These are phyloP conservation scores for Glaucidium brasilianum DNA, from an alignment of 2,113 vertebrate species.

Conservation along the genomic window DNA sequence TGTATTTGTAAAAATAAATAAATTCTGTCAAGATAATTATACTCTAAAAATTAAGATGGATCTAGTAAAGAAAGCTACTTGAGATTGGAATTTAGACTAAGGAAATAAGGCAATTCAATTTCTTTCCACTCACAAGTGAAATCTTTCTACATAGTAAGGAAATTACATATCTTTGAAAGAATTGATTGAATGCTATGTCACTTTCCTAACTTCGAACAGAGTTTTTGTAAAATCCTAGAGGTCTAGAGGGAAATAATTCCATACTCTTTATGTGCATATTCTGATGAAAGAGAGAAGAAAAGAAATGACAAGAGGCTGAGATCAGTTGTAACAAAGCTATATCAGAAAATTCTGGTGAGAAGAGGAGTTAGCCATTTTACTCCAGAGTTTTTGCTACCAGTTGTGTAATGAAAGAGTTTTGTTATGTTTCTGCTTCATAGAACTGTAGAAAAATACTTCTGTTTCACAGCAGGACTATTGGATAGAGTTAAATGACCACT, in stretches of 20 bases:
- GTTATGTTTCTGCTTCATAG: not conserved
- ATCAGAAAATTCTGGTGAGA: not conserved
- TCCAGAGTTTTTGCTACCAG: not conserved
- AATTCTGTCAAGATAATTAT: not conserved
- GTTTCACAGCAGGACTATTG: not conserved
- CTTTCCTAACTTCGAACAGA: not conserved
- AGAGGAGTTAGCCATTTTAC: not conserved
- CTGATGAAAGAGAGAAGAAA: not conserved
- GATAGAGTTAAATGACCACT: not conserved
- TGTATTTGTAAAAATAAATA: not conserved
- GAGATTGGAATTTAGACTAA: not conserved
- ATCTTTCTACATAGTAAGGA: not conserved
- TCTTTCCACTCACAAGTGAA: not conserved
- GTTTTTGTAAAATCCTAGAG: not conserved
- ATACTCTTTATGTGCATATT: not conserved
- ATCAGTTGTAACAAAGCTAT: not conserved
- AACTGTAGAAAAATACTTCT: not conserved
- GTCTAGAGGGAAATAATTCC: not conserved
- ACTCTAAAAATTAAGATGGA: not conserved
- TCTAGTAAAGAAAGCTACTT: not conserved
- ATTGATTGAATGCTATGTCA: not conserved
- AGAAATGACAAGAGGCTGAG: not conserved
- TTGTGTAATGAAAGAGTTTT: not conserved
- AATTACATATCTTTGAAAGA: slow-evolving; percentile 21
- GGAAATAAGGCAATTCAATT: not conserved